phyloP scores from a whole-genome alignment of 2,113 vertebrate species.

The Opisthocomus hoazin region DNA sequence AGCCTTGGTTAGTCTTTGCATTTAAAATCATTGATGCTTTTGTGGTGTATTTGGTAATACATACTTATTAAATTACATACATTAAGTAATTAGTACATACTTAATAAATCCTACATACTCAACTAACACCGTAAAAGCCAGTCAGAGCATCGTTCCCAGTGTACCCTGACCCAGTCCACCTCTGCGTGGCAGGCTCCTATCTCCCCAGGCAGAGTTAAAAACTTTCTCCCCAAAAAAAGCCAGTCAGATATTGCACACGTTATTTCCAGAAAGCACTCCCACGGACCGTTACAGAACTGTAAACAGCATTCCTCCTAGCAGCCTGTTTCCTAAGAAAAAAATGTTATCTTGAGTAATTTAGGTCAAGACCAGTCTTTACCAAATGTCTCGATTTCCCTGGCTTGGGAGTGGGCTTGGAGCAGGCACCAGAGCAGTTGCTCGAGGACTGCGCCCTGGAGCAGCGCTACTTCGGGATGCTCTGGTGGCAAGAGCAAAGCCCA shows the following conservation, averaged over 20 bases:
- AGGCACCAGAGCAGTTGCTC: background rate
- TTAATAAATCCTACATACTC: background rate
- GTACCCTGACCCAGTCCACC: background rate
- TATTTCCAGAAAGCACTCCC: background rate
- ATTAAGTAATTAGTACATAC: background rate
- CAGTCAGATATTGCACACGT: background rate
- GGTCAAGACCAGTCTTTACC: background rate
- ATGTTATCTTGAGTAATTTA: background rate
- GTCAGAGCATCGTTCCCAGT: accelerated
- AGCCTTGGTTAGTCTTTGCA: background rate
- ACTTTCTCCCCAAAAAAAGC: accelerated
- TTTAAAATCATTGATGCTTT: background rate
- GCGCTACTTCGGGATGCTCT: background rate
- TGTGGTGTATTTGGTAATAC: background rate
- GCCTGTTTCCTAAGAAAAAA: background rate
- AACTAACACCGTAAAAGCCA: background rate
- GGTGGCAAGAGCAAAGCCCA: background rate
- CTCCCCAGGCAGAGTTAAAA: background rate
- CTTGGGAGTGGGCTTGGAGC: background rate
- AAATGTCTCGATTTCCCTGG: background rate
- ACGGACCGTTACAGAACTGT: accelerated
- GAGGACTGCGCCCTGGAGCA: background rate
- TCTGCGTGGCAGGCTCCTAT: accelerated
- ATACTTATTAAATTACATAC: background rate
- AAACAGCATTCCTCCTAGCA: background rate